Percentiles rank a stretch among this genome's conserved stretches.
Conservation (phyloP, 2,113 vertebrate genomes). For the Phrynosoma platyrhinos region DNA sequence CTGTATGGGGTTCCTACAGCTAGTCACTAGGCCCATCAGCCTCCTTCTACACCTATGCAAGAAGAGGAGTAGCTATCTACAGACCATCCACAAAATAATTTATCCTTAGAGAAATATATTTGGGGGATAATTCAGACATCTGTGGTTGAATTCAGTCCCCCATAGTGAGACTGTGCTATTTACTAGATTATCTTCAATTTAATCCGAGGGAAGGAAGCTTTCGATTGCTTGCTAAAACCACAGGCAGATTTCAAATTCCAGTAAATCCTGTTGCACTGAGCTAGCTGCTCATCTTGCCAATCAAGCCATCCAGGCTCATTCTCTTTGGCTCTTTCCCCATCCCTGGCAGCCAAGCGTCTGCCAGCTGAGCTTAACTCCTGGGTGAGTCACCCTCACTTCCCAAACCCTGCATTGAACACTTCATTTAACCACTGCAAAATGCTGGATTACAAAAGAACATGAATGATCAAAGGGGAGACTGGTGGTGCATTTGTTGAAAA, state of each 20-base stretch:
- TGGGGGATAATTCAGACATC: not conserved
- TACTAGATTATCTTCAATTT: conserved; percentile 24
- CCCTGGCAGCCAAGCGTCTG: conserved; percentile 20
- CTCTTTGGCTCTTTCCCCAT: conserved; percentile 17
- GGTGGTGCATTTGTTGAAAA: not conserved
- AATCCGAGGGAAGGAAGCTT: conserved; percentile 36
- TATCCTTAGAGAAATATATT: not conserved
- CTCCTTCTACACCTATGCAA: no score
- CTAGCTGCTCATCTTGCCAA: conserved; percentile 38
- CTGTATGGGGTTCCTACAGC: not conserved
- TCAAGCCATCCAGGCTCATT: not conserved
- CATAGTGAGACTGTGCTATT: not conserved
- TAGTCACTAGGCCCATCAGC: not conserved
- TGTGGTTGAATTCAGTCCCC: conserved; percentile 2
- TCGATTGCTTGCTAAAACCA: conserved; percentile 30
- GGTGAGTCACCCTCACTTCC: conserved; percentile 27
- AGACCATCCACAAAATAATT: not conserved
- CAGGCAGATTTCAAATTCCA: conserved; percentile 46
- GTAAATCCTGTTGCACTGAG: conserved; percentile 41
- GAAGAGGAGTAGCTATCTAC: not conserved
- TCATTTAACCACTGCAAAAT: conserved; percentile 4
- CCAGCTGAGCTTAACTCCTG: conserved; percentile 32
- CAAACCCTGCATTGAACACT: conserved; percentile 1
- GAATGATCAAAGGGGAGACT: conserved; percentile 3
- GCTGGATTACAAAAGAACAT: not conserved